These are phyloP conservation scores for Campylomormyrus numenius DNA, from an alignment of 2,113 vertebrate genomes.

Conservation along the genomic window DNA sequence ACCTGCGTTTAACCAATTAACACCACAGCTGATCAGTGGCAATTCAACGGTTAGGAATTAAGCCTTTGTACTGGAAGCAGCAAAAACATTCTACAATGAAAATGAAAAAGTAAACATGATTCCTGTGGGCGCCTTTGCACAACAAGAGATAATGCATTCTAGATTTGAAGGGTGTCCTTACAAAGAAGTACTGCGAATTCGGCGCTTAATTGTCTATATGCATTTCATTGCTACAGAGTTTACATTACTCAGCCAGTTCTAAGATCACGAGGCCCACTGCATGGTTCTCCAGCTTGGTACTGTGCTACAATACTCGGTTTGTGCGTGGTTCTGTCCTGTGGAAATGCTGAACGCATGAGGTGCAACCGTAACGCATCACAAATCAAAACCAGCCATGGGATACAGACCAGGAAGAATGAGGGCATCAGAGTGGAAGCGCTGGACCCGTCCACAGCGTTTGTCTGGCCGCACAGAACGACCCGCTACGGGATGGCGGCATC, in stretches of 20 bases:
- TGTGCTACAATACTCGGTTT: neutral
- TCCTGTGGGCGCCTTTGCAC: neutral
- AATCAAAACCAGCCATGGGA: constrained; percentile 30
- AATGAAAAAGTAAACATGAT: neutral
- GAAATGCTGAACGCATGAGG: neutral
- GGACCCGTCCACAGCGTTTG: neutral
- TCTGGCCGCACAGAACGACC: constrained; percentile 34
- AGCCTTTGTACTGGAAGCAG: neutral
- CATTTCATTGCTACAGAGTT: neutral
- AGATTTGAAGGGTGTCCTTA: neutral
- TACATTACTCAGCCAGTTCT: neutral
- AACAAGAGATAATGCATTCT: neutral
- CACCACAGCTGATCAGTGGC: neutral
- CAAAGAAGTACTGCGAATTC: neutral
- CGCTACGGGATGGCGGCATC: constrained; percentile 35
- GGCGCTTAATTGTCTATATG: neutral
- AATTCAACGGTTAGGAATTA: neutral
- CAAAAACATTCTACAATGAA: neutral
- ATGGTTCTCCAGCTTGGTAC: neutral
- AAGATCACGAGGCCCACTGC: neutral
- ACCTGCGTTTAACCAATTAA: neutral
- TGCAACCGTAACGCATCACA: constrained; percentile 10
- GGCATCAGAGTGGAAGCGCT: constrained; percentile 24
- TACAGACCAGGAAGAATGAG: constrained; percentile 12
- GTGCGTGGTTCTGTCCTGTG: neutral